Conservation (phyloP, 2,888 invertebrate genomes). For the Cephonodes hylas region DNA sequence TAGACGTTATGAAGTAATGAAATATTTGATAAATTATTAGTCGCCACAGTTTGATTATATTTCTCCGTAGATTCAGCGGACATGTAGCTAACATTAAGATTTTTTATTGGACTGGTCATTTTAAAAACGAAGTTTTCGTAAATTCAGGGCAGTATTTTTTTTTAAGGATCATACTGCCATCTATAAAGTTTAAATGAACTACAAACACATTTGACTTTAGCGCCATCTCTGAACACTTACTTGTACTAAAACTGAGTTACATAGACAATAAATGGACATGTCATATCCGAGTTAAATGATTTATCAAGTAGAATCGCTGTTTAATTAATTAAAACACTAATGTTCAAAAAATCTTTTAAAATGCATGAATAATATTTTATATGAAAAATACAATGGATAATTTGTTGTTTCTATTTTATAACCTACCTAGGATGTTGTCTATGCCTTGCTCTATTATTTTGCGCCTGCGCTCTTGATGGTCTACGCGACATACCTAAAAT, state of each 20-base stretch:
- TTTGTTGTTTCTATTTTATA: conserved; percentile 9
- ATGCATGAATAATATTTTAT: not conserved
- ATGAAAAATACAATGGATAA: not conserved
- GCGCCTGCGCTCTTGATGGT: conserved; percentile 81
- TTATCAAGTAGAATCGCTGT: not conserved
- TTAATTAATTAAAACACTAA: not conserved
- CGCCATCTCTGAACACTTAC: not conserved
- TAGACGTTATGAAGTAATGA: too few relatives aligned
- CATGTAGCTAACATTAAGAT: too few relatives aligned
- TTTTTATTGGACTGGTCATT: too few relatives aligned
- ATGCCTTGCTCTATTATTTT: conserved; percentile 77
- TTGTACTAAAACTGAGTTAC: not conserved
- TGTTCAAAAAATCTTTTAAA: not conserved
- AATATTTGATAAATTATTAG: too few relatives aligned
- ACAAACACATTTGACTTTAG: not conserved
- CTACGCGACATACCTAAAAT: conserved; percentile 78
- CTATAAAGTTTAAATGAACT: not conserved
- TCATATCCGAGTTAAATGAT: not conserved
- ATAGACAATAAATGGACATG: not conserved
- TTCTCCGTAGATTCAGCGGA: too few relatives aligned
- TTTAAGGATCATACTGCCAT: not conserved
- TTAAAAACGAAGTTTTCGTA: too few relatives aligned
- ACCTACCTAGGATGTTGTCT: conserved; percentile 48
- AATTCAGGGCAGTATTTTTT: not conserved
- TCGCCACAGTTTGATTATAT: too few relatives aligned